phyloP scores from a whole-genome alignment of 2,888 invertebrate species.

The Tetragonisca angustula region DNA sequence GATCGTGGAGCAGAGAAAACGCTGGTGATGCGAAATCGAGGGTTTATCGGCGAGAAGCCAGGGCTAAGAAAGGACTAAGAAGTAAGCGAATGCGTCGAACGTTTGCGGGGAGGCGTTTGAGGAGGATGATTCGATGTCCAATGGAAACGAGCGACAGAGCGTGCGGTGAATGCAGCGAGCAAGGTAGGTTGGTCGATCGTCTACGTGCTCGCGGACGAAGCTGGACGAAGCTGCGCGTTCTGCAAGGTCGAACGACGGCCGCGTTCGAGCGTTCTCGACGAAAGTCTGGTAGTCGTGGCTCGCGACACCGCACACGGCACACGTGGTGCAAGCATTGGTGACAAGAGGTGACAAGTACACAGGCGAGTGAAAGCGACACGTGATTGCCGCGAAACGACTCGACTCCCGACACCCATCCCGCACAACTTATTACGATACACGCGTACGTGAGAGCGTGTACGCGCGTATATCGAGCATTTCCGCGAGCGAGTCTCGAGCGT shows the following conservation, averaged over 20 bases:
- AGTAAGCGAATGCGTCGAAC: background rate
- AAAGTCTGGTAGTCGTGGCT: background rate
- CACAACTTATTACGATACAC: no score
- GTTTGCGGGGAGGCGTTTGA: background rate
- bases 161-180: conserved; percentile 22
- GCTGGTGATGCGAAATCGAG: background rate
- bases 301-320: no score
- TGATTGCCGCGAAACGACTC: background rate
- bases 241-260: background rate
- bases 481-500: background rate
- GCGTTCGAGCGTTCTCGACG: background rate
- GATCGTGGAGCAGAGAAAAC: background rate
- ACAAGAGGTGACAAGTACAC: background rate
- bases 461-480: background rate
- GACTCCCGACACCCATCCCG: background rate
- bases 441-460: no score
- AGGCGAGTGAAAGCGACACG: background rate
- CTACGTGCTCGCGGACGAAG: background rate
- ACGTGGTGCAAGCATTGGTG: background rate
- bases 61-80: background rate
- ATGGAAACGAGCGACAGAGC: background rate
- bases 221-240: background rate
- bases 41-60: background rate
- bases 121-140: background rate
- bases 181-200: background rate